Base-by-base conservation (phyloP, 2,113 vertebrate species). In the Megaceryle torquata region DNA sequence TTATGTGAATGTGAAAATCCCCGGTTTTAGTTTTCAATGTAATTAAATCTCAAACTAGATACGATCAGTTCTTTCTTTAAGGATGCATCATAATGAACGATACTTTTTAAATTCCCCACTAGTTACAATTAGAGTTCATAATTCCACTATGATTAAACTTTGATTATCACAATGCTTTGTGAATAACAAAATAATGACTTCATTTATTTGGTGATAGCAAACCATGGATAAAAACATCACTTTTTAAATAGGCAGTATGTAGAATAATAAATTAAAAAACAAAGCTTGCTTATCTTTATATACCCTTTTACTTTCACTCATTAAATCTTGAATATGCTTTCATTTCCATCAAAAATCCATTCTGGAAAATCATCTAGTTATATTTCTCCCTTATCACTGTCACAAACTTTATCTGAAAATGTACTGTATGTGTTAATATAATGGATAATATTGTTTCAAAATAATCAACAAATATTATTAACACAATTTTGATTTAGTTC, bases 141-240 rank as follows among this genome's bases (percentile, higher is more conserved):
- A 70, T 89, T 89, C 37, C 22, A n/a, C 39, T 61, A 13, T 93
- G 91, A 91, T 92, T 91, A 85, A 26, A 2, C 3, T 86, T 91
- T 96, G 86, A 95, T 91, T 91, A 87, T 46, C 9, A 7, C 44
- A 54, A 12, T n/a, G 44, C 53, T 94, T 63, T 70, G 29, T 89
- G 91, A 95, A 79, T 95, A 96, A 65, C 29, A 91, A 95, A 92
- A 71, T 81, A 90, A 91, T 70, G 7, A 29, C 15, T 91, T 76
- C 24, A 59, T 8, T 76, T 92, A 82, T 91, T 72, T 75, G 46
- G 7, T 69, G n/a, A 81, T 31, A 68, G 14, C 39, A 92, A 71
- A 63, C 11, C 33, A 57, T 37, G 79, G 28, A 76, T 68, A 82
- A 71, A 84, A 84, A 0, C 6, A 84, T 21, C 3, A 33, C 0